Evolutionary conservation across 1,140 invertebrate species (phyloP).

Genomic region (Drosophila sp.): DNA sequence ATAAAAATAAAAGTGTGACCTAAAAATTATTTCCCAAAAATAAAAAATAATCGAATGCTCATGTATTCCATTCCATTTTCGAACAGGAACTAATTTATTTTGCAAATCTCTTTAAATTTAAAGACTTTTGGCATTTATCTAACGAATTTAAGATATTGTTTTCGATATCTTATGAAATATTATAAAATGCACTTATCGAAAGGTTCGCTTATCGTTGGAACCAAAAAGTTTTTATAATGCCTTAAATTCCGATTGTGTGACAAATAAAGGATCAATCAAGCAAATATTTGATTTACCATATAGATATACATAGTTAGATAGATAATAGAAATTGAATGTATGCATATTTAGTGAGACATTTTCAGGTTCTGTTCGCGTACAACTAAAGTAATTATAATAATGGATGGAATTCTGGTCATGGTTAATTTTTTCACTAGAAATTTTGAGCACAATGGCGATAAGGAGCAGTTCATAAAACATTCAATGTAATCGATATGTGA

Average conservation of each 20-base stretch:
- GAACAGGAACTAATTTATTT: too few species aligned
- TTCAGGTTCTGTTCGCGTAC: conserved; percentile 17
- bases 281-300: not conserved
- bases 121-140: not conserved
- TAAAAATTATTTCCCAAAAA: not conserved
- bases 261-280: conserved; percentile 12
- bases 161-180: not conserved
- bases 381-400: conserved; percentile 72
- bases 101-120: too few species aligned
- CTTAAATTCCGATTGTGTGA: not conserved
- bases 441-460: conserved; percentile 50
- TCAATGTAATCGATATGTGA: conserved; percentile 2
- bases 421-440: conserved; percentile 29
- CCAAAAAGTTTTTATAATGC: not conserved
- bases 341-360: not conserved
- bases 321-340: not conserved
- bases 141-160: not conserved
- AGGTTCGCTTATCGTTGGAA: not conserved
- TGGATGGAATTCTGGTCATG: conserved; percentile 48
- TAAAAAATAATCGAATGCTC: not conserved
- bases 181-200: not conserved
- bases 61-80: too few species aligned
- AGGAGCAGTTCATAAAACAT: conserved; percentile 23
- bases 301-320: not conserved
- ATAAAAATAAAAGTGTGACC: conserved; percentile 4